A percentile compares a stretch with the other conserved stretches of the same genome.
Evolutionary conservation across 2,113 vertebrate species (phyloP).

Genomic region (Halichoerus grypus): DNA sequence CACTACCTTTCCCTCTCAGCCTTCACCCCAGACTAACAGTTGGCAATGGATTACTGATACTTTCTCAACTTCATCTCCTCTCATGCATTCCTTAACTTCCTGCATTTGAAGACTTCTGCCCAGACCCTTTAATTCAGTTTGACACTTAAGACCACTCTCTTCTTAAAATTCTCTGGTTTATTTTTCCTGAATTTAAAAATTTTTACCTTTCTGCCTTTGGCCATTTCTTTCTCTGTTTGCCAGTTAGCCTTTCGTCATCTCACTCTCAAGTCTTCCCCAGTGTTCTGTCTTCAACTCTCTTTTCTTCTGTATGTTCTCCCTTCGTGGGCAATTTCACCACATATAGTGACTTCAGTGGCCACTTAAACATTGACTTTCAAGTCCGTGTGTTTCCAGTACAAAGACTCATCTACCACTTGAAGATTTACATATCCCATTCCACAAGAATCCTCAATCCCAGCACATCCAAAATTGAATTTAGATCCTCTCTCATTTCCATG

Average conservation of each 20-base stretch:
- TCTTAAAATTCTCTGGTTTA: neutral
- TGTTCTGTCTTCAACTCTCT: neutral
- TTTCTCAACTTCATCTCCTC: neutral
- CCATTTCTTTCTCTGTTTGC: neutral
- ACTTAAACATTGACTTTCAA: neutral
- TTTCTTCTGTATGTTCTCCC: neutral
- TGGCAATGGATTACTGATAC: neutral
- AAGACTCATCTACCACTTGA: neutral
- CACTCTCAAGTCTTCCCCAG: neutral
- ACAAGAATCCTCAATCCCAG: neutral
- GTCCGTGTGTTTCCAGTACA: neutral
- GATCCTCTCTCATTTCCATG: neutral
- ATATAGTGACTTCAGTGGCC: neutral
- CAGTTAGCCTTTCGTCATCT: neutral
- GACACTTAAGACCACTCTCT: neutral
- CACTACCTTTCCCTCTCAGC: neutral
- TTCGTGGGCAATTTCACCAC: neutral
- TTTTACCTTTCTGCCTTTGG: neutral
- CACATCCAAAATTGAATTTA: neutral
- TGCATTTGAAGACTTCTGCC: neutral
- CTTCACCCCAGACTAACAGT: neutral
- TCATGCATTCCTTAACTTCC: neutral
- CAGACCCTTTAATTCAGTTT: neutral
- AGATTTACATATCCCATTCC: neutral
- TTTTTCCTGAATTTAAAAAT: neutral